Conservation (phyloP, 1,140 invertebrate species). For the Danaus plexippus region DNA sequence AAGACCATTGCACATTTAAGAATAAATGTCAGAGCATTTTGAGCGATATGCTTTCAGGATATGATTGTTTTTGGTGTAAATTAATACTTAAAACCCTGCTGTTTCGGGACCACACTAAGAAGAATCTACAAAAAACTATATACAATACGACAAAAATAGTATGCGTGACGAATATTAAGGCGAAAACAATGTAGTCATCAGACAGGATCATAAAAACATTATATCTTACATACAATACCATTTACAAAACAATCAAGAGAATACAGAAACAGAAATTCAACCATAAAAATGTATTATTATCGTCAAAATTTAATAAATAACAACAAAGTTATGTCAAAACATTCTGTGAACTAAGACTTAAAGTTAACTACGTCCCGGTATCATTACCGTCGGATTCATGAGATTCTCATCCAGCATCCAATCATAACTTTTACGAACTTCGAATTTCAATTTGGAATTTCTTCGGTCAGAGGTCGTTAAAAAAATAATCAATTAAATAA, state of each 20-base stretch:
- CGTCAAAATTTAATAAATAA: too few relatives aligned
- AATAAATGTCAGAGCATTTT: too few relatives aligned
- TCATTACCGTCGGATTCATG: too few relatives aligned
- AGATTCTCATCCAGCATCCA: constrained; percentile 17
- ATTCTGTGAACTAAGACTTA: too few relatives aligned
- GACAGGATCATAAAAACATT: background rate
- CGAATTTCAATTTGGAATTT: constrained; percentile 37
- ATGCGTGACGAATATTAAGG: constrained; percentile 15
- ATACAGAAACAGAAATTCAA: too few relatives aligned
- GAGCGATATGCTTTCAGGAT: too few relatives aligned
- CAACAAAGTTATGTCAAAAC: too few relatives aligned
- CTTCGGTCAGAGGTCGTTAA: constrained; percentile 27
- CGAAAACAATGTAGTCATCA: constrained; percentile 9
- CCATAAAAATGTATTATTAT: too few relatives aligned
- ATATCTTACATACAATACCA: background rate
- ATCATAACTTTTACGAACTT: constrained; percentile 45
- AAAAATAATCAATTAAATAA: constrained; percentile 58
- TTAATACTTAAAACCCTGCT: constrained; percentile 25
- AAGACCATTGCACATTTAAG: constrained; percentile 10
- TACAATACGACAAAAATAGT: constrained; percentile 9
- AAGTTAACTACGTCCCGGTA: too few relatives aligned
- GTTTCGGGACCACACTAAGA: constrained; percentile 46
- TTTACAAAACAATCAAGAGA: background rate
- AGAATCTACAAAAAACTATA: constrained; percentile 3
- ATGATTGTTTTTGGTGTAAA: too few relatives aligned